These are phyloP conservation scores for Pomatostomus ruficeps DNA, from an alignment of 2,113 vertebrate genomes.

Conservation along the genomic window DNA sequence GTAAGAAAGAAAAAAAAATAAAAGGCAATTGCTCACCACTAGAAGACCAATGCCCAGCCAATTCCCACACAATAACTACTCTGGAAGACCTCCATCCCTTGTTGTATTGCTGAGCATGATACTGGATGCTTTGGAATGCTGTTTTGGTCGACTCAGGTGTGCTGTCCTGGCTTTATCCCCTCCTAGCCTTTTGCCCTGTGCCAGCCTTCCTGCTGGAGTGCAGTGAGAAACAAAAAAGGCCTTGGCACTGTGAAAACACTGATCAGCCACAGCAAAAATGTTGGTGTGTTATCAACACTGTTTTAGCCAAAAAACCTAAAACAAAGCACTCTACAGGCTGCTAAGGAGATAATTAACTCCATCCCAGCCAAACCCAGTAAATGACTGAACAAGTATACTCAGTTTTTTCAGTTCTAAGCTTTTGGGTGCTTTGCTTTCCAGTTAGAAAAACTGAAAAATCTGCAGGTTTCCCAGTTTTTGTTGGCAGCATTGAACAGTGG, in stretches of 20 bases:
- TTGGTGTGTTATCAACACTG: not conserved
- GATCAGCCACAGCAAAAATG: not conserved
- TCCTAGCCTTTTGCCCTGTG: not conserved
- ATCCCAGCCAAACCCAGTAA: not conserved
- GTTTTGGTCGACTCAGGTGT: not conserved
- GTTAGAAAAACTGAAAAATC: not conserved
- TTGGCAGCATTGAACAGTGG: not conserved
- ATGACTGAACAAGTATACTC: not conserved
- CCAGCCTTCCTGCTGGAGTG: not conserved
- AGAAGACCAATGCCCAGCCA: not conserved
- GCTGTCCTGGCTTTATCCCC: not conserved
- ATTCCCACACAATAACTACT: not conserved
- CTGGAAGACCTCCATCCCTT: not conserved
- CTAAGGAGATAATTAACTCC: not conserved
- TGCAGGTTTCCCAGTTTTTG: not conserved
- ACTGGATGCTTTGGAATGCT: not conserved
- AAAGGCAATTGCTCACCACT: not conserved
- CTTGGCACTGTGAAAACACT: not conserved
- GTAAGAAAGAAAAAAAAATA: not conserved
- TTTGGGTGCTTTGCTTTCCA: not conserved
- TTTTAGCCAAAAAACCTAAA: not conserved
- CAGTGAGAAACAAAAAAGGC: not conserved
- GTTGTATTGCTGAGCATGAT: not conserved
- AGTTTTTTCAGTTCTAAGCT: not conserved
- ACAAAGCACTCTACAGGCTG: rapidly evolving